Base-by-base conservation (phyloP, 2,113 vertebrate species). In the Albula goreensis region DNA sequence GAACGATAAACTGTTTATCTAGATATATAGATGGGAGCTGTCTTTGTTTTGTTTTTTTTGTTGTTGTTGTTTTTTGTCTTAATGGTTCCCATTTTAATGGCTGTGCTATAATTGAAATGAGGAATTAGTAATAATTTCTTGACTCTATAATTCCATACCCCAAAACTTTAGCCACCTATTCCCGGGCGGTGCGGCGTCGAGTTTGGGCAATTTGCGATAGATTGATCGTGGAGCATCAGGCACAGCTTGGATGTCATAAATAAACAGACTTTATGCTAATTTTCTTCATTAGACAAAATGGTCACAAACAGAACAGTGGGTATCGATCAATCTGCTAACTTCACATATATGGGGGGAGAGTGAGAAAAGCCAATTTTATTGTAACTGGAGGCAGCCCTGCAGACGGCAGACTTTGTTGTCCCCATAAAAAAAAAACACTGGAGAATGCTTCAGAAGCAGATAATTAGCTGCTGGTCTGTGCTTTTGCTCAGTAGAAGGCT, bases 241-340 rank as follows among this genome's bases (percentile, higher is more conserved):
- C 90, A 85, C 90, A 90, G 89, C 89, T 89, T 90, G 89, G 88
- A 88, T 80, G 85, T 92, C 89, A 93, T 93, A 92, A 94, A 93
- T 93, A 93, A 93, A 93, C 87, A 92, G 85, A 82, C 89, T 88
- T 92, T 91, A 94, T 95, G 92, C 85, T 92, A 93, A 95, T 95
- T 91, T 88, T n/a, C 87, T 87, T 93, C 86, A 91, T 93, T 94
- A 94, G 91, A 87, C 88, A 91, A 91, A 90, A 91, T 89, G 86
- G 83, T 56, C 6, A 86, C 90, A 90, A 90, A 92, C 89, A 82
- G 91, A 93, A 88, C 86, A 63, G 89, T 93, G 89, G 89, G 92
- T 89, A 93, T 94, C 79, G 90, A 94, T 95, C 91, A 93, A 90
- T 80, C 60, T 88, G 85, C 85, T 89, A 89, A 90, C 89, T 80